Percentiles rank a stretch among this genome's conserved stretches.
Evolutionary conservation across 2,113 vertebrate species (phyloP).

Genomic region (Zingel zingel): DNA sequence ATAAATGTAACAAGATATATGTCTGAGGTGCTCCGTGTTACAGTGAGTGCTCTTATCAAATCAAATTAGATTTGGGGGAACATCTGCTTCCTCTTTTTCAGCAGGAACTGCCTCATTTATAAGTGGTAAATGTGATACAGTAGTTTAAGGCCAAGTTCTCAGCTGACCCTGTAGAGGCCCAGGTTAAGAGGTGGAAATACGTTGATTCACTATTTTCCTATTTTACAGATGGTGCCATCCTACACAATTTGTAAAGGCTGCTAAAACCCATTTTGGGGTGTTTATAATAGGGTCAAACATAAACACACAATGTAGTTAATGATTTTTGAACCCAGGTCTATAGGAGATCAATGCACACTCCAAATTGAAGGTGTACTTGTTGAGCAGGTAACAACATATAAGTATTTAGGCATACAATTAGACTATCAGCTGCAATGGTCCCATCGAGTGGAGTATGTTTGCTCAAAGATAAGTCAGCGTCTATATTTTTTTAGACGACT

Average conservation of each 20-base stretch:
- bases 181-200: conserved; percentile 21
- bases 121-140: conserved; percentile 50
- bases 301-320: not conserved
- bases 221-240: conserved; percentile 7
- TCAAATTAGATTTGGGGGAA: conserved; percentile 80
- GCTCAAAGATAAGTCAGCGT: too few relatives aligned
- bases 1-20: conserved; percentile 78
- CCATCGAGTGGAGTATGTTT: too few relatives aligned
- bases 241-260: not conserved
- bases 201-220: not conserved
- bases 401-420: too few relatives aligned
- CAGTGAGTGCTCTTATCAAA: conserved; percentile 75
- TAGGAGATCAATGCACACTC: too few relatives aligned
- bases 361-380: too few relatives aligned
- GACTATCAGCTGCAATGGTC: too few relatives aligned
- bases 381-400: too few relatives aligned
- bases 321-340: not conserved
- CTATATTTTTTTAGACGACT: too few relatives aligned
- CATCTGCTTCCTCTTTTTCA: conserved; percentile 78
- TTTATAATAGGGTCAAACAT: not conserved
- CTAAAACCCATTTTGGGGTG: not conserved
- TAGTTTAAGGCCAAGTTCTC: conserved; percentile 14
- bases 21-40: conserved; percentile 66
- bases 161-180: conserved; percentile 19
- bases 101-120: conserved; percentile 29